Base-by-base conservation (phyloP, 2,113 vertebrate species). In the Ptilonorhynchus violaceus region DNA sequence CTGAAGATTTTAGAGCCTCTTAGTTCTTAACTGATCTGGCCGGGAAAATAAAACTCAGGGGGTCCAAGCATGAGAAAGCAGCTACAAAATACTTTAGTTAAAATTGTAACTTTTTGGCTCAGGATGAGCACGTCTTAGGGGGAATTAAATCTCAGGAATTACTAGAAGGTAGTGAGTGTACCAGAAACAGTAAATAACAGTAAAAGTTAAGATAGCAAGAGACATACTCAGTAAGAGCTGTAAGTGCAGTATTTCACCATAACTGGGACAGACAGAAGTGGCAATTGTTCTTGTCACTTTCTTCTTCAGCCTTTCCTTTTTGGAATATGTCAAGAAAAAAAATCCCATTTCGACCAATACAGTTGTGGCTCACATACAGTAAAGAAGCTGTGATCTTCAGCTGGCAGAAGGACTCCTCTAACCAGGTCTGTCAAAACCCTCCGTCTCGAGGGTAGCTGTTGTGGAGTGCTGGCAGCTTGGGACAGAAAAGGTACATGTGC, bases 201-300 rank as follows among this genome's bases (percentile, higher is more conserved):
- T 52, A 53, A 46, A 79, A 86, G 7, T 52, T 58, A 81, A 91
- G 42, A 66, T 10, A 67, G 21, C 37, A 82, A 30, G 53, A 60
- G 63, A 50, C 5, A 10, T 44, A 66, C 7, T 62, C 23, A 0
- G 21, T 49, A 46, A 55, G 11, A 88, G 8, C 22, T 1, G 0
- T 52, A 64, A 70, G 16, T 33, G 25, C 49, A 62, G 13, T 41
- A 60, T 70, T 74, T 85, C 58, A 69, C 22, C 7, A 6, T 53
- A 75, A 78, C 35, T 79, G 25, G 17, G 30, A 84, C 37, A 81
- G 25, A 44, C 2, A 56, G 21, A 76, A 59, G n/a, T 46, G 44
- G 2, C 13, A 91, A 35, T 53, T 80, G 13, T 60, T 91, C 53
- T 77, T 69, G 37, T 44, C 55, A 31, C 16, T 77, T 78, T 18